Conservation (phyloP, 1,140 invertebrate species). For the Trichoplusia ni region DNA sequence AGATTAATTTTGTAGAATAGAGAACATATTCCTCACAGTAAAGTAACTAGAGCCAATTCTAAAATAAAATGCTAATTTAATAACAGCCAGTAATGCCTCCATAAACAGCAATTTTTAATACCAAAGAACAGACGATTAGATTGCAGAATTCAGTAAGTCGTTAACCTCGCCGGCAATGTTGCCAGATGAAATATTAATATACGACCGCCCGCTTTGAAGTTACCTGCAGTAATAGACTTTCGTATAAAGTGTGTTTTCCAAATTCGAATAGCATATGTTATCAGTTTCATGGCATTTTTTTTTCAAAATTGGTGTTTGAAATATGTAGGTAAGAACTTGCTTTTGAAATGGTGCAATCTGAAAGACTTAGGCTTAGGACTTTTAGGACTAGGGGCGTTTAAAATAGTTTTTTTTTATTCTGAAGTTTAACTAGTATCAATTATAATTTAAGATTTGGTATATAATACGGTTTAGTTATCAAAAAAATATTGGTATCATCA, state of each 20-base stretch:
- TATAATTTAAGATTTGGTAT: too few relatives aligned
- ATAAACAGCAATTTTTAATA: slow-evolving; percentile 17
- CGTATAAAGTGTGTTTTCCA: slow-evolving; percentile 30
- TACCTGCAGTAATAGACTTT: slow-evolving; percentile 31
- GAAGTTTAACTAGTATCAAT: too few relatives aligned
- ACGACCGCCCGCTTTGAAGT: slow-evolving; percentile 31
- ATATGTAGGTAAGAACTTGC: neutral
- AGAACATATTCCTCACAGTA: too few relatives aligned
- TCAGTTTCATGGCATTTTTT: slow-evolving; percentile 3
- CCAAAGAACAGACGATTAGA: slow-evolving; percentile 12
- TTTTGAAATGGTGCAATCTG: neutral
- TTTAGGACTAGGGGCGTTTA: too few relatives aligned
- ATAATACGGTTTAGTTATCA: too few relatives aligned
- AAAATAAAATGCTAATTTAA: slow-evolving; percentile 7
- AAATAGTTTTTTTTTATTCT: too few relatives aligned
- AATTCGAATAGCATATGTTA: slow-evolving; percentile 29
- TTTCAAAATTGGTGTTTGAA: neutral
- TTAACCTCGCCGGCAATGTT: slow-evolving; percentile 31
- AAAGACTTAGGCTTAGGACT: too few relatives aligned
- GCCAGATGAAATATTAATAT: slow-evolving; percentile 41
- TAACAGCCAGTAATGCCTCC: neutral
- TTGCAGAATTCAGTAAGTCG: slow-evolving; percentile 29
- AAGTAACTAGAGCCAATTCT: neutral
- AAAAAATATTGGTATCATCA: too few relatives aligned
- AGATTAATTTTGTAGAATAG: too few relatives aligned